These are phyloP conservation scores for Matsumyia berberina DNA, from an alignment of 2,888 invertebrate species.

Conservation along the genomic window DNA sequence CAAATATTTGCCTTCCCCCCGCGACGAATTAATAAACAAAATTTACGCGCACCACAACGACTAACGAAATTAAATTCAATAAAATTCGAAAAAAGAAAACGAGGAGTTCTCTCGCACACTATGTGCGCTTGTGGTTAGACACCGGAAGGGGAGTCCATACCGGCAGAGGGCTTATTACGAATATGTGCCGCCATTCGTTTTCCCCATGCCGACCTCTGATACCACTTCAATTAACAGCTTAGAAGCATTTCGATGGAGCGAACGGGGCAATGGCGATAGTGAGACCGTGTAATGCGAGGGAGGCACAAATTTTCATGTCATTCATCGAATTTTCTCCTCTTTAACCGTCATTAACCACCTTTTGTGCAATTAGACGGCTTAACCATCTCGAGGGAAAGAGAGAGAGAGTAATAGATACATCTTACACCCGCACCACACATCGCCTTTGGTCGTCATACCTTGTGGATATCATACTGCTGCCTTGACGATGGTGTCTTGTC, in stretches of 20 bases:
- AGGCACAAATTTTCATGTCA: too few relatives aligned
- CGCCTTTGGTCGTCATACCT: constrained; percentile 23
- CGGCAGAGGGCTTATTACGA: constrained; percentile 25
- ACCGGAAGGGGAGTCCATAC: constrained; percentile 45
- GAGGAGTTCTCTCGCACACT: not conserved
- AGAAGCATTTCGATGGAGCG: constrained; percentile 12
- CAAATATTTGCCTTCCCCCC: constrained; percentile 15
- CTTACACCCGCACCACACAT: constrained; percentile 38
- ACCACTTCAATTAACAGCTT: constrained; percentile 38
- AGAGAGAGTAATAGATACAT: not conserved
- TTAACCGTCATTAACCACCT: too few relatives aligned
- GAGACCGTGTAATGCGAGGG: too few relatives aligned
- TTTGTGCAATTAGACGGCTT: too few relatives aligned
- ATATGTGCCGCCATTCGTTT: constrained; percentile 10
- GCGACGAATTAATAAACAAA: constrained; percentile 12
- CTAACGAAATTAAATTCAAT: constrained; percentile 37
- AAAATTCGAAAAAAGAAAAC: constrained; percentile 1
- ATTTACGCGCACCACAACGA: constrained; percentile 21
- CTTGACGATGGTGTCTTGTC: constrained; percentile 18
- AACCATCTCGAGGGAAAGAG: not conserved
- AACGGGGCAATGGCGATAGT: not conserved
- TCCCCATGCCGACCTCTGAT: constrained; percentile 16
- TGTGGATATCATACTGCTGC: constrained; percentile 2
- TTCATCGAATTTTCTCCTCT: too few relatives aligned
- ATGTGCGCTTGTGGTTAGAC: not conserved